Evolutionary conservation across 2,113 vertebrate species (phyloP), one percentile per base, ranked within the genome.

Genomic region (Poeciliopsis retropinna): DNA sequence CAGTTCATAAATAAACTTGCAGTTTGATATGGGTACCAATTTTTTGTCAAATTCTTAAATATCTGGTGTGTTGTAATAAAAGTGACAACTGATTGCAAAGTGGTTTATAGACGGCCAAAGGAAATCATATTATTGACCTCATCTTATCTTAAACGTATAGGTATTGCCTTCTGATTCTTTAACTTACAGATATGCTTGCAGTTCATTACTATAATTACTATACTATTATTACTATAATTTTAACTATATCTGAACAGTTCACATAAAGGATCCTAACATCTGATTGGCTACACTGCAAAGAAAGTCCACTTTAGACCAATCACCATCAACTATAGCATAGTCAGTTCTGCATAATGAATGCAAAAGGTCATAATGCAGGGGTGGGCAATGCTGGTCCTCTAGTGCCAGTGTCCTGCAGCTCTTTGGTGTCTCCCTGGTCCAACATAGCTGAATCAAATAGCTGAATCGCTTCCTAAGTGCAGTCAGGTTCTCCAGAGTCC

Each of bases 1-100:
- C 89, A 90, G 90, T 94, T 92, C 91, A 93, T 93, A 86, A 95
- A 95, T 95, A 95, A 95, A 95, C 74, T 68, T 92, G 88, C 87
- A 87, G 90, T 91, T 91, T 94, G 92, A 85, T 86, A 92, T 91
- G 87, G 79, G 92, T 87, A 74, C 75, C 85, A 83, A 85, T 65
- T 47, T 65, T 64, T 86, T 57, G 51, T 57, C 9, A 57, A 9
- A 57, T n/a, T 10, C 17, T 3, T n/a, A 57, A 22, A 8, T 57
- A 25, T 9, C 9, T n/a, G 25, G 8, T 25, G 2, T 57, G 51
- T 57, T 25, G 25, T n/a, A 22, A 57, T 57, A n/a, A 54, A 54
- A 25, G 51, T 57, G 2, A 57, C 22, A 57, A 17, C 25, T 57
- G 22, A 25, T 25, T n/a, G 22, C 25, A 10, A 57, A n/a, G 51